These are phyloP conservation scores for Thinocorus orbignyianus DNA, from an alignment of 2,113 vertebrate species.

Conservation along the genomic window DNA sequence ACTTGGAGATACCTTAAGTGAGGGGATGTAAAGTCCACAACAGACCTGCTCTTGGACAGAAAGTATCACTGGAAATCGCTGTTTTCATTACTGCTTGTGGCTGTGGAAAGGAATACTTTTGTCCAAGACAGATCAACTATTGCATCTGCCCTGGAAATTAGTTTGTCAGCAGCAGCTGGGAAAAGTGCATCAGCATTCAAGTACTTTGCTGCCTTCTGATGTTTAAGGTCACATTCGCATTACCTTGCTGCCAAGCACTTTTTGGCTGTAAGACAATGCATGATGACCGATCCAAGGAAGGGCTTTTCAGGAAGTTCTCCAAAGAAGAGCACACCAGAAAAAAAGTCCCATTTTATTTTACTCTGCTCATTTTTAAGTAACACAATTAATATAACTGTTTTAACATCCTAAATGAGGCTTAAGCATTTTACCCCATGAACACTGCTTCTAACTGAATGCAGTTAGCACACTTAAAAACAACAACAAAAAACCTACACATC, in stretches of 20 bases:
- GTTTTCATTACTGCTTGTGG: neutral
- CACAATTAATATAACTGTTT: neutral
- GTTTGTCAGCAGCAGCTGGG: neutral
- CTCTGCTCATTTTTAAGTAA: neutral
- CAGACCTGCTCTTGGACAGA: neutral
- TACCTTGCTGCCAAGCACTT: neutral
- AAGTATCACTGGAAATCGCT: neutral
- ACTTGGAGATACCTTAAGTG: accelerated
- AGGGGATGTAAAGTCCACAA: neutral
- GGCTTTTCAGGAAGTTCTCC: neutral
- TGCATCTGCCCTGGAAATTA: neutral
- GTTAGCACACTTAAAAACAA: neutral
- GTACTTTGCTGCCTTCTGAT: neutral
- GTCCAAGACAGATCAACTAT: neutral
- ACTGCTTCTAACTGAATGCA: neutral
- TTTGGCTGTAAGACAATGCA: neutral
- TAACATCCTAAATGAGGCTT: neutral
- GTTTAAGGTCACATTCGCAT: neutral
- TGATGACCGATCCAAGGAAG: neutral
- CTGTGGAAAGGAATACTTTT: neutral
- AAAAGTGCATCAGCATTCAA: neutral
- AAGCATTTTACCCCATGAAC: neutral
- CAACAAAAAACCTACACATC: neutral
- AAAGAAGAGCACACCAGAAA: neutral
- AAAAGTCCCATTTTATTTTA: neutral